These are phyloP conservation scores for Drosophila picticornis DNA, from an alignment of 2,888 invertebrate species.

Conservation along the genomic window DNA sequence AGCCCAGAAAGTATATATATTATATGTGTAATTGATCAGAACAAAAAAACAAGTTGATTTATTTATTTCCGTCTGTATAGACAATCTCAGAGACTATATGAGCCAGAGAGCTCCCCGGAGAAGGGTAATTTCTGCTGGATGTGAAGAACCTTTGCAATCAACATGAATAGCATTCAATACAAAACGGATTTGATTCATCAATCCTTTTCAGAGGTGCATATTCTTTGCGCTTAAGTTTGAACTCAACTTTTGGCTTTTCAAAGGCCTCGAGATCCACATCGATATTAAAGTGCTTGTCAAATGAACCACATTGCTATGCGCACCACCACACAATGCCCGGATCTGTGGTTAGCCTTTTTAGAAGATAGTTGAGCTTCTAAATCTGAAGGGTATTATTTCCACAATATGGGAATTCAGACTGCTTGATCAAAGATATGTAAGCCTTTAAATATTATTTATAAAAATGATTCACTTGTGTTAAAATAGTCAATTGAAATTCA, in stretches of 20 bases:
- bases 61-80: not conserved
- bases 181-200: constrained; percentile 88
- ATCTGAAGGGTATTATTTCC: constrained; percentile 84
- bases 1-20: not conserved
- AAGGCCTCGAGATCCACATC: constrained; percentile 87
- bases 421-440: not conserved
- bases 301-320: constrained; percentile 95
- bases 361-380: constrained; percentile 90
- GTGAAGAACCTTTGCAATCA: not conserved
- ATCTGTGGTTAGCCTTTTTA: constrained; percentile 87
- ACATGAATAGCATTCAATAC: constrained; percentile 73
- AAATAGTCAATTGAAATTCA: not conserved
- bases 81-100: not conserved
- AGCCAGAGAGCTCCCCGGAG: constrained; percentile 11
- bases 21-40: not conserved
- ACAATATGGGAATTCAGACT: constrained; percentile 96
- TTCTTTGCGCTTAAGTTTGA: constrained; percentile 87
- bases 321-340: constrained; percentile 90
- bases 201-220: constrained; percentile 87
- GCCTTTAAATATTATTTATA: not conserved
- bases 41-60: not conserved
- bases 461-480: not conserved
- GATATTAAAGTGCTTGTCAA: constrained; percentile 89
- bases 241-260: constrained; percentile 86
- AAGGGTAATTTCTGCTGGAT: constrained; percentile 82